phyloP scores from a whole-genome alignment of 1,140 invertebrate species.

The Coptotermes formosanus region DNA sequence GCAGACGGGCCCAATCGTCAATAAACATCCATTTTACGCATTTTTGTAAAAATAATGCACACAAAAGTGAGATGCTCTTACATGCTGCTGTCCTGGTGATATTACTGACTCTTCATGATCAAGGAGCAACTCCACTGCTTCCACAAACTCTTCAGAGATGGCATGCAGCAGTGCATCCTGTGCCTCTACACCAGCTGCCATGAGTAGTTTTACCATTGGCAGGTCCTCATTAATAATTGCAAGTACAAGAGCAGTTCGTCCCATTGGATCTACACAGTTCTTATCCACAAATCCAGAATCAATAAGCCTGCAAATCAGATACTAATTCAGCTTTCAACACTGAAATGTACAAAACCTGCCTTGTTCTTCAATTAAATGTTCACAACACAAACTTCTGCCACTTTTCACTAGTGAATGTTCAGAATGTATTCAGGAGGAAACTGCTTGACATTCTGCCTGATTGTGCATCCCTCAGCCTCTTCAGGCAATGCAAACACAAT shows the following conservation, averaged over 20 bases:
- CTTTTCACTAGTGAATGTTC: too few species aligned
- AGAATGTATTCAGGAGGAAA: too few species aligned
- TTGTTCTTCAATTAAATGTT: too few species aligned
- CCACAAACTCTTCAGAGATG: slow-evolving; percentile 97
- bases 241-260: slow-evolving; percentile 86
- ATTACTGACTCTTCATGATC: slow-evolving; percentile 86
- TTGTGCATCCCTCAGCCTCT: too few species aligned
- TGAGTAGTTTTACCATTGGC: slow-evolving; percentile 95
- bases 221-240: slow-evolving; percentile 99
- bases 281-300: slow-evolving; percentile 86
- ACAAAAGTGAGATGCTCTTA: slow-evolving; percentile 49
- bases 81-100: slow-evolving; percentile 75
- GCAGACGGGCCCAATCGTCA: too few species aligned
- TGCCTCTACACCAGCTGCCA: slow-evolving; percentile 84
- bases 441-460: too few species aligned
- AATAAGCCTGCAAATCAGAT: background rate
- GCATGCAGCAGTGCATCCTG: slow-evolving; percentile 94
- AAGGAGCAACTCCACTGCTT: slow-evolving; percentile 92
- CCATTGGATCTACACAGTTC: slow-evolving; percentile 96
- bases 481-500: too few species aligned
- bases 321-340: too few species aligned
- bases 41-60: too few species aligned
- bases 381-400: too few species aligned
- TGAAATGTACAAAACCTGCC: too few species aligned
- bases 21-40: too few species aligned